Evolutionary conservation across 2,888 invertebrate genomes (phyloP).

Genomic region (Eledona agricola): DNA sequence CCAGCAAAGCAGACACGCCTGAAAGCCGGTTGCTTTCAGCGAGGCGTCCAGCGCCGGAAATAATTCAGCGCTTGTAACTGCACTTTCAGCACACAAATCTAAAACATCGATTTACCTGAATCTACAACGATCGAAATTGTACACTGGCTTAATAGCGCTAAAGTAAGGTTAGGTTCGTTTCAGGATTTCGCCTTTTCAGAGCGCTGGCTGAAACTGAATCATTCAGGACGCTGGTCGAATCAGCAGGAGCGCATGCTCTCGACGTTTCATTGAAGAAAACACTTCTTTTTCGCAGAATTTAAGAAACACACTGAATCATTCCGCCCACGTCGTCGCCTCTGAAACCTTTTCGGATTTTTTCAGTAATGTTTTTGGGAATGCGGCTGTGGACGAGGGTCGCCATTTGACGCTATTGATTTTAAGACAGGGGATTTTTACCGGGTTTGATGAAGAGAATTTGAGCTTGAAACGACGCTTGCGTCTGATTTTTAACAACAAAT

Average conservation of each 20-base stretch:
- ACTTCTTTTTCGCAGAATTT: slow-evolving; percentile 15
- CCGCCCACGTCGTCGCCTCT: slow-evolving; percentile 14
- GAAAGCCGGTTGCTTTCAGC: slow-evolving; percentile 26
- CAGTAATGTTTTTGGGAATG: too few species aligned
- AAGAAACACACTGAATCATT: slow-evolving; percentile 15
- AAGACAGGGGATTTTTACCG: slow-evolving; percentile 18
- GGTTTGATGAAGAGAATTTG: too few species aligned
- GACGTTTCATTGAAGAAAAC: slow-evolving; percentile 23
- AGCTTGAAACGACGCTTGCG: too few species aligned
- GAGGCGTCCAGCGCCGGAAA: slow-evolving; percentile 7
- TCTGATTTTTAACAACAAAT: too few species aligned
- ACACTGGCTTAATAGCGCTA: too few species aligned
- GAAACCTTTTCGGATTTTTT: slow-evolving; percentile 6
- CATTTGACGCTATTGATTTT: slow-evolving; percentile 31
- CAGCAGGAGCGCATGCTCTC: slow-evolving; percentile 24
- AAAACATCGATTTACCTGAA: slow-evolving; percentile 25
- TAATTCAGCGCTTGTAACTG: slow-evolving; percentile 24
- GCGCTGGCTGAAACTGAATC: slow-evolving; percentile 23
- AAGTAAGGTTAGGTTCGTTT: slow-evolving; percentile 19
- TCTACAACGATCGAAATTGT: slow-evolving; percentile 12
- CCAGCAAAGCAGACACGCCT: slow-evolving; percentile 14
- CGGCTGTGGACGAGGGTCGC: too few species aligned
- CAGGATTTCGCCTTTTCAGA: slow-evolving; percentile 13
- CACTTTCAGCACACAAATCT: slow-evolving; percentile 14
- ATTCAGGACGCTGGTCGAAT: slow-evolving; percentile 11